Percentiles rank a stretch among this genome's conserved stretches.
phyloP scores from a whole-genome alignment of 1,140 invertebrate species.

The Aricia agestis region DNA sequence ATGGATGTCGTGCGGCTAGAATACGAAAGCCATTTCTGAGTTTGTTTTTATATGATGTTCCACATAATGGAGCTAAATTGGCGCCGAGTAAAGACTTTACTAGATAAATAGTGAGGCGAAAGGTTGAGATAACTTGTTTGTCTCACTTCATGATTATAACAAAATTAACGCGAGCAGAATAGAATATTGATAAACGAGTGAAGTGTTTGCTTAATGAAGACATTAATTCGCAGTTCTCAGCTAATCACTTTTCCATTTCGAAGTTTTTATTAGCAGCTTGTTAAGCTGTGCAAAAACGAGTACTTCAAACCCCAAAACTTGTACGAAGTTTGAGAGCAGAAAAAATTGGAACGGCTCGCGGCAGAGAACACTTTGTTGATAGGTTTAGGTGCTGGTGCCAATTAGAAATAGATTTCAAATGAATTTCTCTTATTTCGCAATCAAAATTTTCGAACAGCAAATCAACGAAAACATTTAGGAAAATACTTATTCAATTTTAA shows the following conservation, averaged over 20 bases:
- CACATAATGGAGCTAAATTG: background rate
- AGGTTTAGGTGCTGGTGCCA: conserved; percentile 17
- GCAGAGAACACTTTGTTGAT: conserved; percentile 13
- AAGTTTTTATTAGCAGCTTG: conserved; percentile 6
- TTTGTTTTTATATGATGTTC: background rate
- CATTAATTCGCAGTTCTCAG: background rate
- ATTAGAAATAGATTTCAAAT: background rate
- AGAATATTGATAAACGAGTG: background rate
- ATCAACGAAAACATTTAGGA: background rate
- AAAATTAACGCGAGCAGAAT: too few relatives aligned
- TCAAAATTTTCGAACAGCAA: too few relatives aligned
- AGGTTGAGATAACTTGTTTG: background rate
- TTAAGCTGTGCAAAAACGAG: conserved; percentile 14
- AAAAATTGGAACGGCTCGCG: conserved; percentile 18
- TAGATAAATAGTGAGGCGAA: background rate
- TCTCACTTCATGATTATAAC: background rate
- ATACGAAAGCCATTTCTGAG: conserved; percentile 9
- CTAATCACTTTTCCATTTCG: background rate
- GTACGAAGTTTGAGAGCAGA: conserved; percentile 23
- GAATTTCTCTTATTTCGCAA: too few relatives aligned
- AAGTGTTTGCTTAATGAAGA: background rate
- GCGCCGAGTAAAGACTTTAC: background rate
- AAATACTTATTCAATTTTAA: too few relatives aligned
- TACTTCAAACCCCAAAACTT: conserved; percentile 16
- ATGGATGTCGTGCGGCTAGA: conserved; percentile 13